Conservation (phyloP, 2,113 vertebrate species). For the Trematomus loennbergii region DNA sequence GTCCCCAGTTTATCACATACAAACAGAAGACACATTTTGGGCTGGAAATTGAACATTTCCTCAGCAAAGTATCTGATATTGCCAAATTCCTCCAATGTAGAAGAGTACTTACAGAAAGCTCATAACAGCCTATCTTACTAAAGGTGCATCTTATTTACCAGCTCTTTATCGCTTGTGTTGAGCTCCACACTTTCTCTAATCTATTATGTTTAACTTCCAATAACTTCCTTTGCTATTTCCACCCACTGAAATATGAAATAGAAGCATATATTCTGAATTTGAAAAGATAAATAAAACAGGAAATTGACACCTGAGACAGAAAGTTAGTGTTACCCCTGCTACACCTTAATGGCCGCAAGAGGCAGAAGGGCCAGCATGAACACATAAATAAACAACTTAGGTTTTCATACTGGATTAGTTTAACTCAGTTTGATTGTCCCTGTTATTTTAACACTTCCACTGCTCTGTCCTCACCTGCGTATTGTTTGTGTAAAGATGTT, state of each 20-base stretch:
- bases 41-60: constrained; percentile 9
- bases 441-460: too few species aligned
- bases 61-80: background rate
- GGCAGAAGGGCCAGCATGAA: background rate
- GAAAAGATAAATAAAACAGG: too few species aligned
- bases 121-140: background rate
- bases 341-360: background rate
- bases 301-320: background rate
- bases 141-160: constrained; percentile 4
- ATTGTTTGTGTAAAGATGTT: too few species aligned
- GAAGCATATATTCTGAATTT: background rate
- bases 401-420: background rate
- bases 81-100: background rate
- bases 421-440: background rate
- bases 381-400: background rate
- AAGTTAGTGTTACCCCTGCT: background rate
- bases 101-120: background rate
- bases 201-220: background rate
- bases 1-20: constrained; percentile 21
- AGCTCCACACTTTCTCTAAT: background rate
- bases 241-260: constrained; percentile 11
- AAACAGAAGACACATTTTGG: constrained; percentile 1
- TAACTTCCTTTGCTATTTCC: constrained; percentile 4
- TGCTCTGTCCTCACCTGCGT: too few species aligned
- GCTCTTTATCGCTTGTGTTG: background rate